Conservation (phyloP, 2,797 vertebrate species). For the Saxicola maurus region DNA sequence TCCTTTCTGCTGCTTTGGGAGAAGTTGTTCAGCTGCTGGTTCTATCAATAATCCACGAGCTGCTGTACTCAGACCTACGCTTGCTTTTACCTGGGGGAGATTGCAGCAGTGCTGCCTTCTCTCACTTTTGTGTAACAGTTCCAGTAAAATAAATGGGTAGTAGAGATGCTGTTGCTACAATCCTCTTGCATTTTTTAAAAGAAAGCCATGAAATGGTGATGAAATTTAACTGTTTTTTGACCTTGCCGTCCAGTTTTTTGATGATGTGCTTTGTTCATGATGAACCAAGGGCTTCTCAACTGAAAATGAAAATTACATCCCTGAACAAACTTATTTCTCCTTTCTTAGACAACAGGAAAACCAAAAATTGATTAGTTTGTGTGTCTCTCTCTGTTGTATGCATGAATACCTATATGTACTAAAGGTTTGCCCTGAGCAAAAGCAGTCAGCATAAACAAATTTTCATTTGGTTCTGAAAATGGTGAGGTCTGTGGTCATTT, state of each 20-base stretch:
- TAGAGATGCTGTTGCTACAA: not conserved
- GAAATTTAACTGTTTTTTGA: not conserved
- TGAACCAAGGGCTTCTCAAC: not conserved
- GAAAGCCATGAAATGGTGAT: not conserved
- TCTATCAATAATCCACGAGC: slow-evolving; percentile 39
- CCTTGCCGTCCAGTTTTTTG: not conserved
- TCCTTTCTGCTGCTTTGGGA: slow-evolving; percentile 13
- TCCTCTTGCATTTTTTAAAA: not conserved
- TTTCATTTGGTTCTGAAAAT: slow-evolving; percentile 35
- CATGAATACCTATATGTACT: not conserved
- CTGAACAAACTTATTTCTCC: not conserved
- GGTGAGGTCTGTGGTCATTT: slow-evolving; percentile 33
- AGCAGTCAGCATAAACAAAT: slow-evolving; percentile 7
- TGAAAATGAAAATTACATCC: not conserved
- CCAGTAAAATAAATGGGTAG: not conserved
- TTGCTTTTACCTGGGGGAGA: slow-evolving; percentile 3
- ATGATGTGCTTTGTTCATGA: not conserved
- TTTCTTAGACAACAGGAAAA: not conserved
- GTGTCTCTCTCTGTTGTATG: not conserved
- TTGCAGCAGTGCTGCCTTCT: not conserved
- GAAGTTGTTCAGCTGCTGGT: not conserved
- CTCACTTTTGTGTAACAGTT: not conserved
- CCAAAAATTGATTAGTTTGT: not conserved
- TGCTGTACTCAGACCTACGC: not conserved
- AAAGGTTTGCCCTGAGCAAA: not conserved